Conservation (phyloP, 23 tunicate genomes). For the Diplosoma virens region DNA sequence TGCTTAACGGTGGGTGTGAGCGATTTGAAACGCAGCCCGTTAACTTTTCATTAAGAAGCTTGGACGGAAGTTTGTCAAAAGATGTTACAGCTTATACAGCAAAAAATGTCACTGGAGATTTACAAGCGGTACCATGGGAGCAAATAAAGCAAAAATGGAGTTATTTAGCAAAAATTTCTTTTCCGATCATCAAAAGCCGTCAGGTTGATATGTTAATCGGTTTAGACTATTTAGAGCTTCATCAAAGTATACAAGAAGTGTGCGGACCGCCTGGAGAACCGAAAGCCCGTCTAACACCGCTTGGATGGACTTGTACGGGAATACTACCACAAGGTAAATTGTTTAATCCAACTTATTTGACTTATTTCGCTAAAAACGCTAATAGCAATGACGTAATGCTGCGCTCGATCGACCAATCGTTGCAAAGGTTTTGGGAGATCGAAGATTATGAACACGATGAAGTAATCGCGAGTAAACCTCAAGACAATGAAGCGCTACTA, state of each 20-base stretch:
- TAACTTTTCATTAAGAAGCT: background rate
- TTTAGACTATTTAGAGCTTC: background rate
- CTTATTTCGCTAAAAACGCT: background rate
- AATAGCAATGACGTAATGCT: background rate
- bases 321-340: background rate
- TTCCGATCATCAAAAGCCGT: background rate
- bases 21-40: slow-evolving; percentile 14
- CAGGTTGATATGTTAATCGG: slow-evolving; percentile 4
- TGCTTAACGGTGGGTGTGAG: background rate
- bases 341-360: background rate
- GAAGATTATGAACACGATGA: background rate
- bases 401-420: background rate
- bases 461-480: background rate
- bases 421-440: slow-evolving; percentile 5
- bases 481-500: background rate
- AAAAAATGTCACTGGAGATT: background rate
- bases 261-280: slow-evolving; percentile 18
- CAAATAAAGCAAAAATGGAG: background rate
- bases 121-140: background rate
- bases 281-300: background rate
- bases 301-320: slow-evolving; percentile 9
- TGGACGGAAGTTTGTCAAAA: background rate
- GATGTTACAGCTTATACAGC: background rate
- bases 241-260: background rate
- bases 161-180: background rate